Percentiles rank a stretch among this genome's conserved stretches.
Conservation (phyloP, 2,797 vertebrate species). For the Nasua narica region DNA sequence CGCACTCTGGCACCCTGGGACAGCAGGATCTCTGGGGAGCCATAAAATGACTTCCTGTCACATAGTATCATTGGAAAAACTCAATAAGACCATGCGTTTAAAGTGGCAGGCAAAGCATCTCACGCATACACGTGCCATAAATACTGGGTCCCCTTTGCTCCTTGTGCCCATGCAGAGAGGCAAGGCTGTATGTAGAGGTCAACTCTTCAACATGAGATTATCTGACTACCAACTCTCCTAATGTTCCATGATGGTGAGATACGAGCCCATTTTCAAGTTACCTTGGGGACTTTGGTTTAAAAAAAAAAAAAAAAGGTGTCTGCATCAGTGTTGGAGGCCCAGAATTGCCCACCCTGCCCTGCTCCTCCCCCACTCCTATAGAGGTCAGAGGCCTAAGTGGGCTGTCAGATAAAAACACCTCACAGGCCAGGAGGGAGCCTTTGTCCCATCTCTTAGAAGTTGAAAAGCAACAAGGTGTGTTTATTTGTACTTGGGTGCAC, state of each 20-base stretch:
- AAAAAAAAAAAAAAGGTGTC: background rate
- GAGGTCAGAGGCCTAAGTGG: background rate
- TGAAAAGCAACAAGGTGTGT: conserved; percentile 61
- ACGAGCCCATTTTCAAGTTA: background rate
- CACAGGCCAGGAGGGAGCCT: conserved; percentile 16
- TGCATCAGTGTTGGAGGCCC: background rate
- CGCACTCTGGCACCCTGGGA: background rate
- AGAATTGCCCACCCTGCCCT: background rate
- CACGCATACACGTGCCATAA: background rate
- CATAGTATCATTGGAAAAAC: background rate
- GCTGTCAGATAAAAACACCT: conserved; percentile 44
- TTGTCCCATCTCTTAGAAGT: conserved; percentile 45
- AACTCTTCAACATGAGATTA: background rate
- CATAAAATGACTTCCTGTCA: background rate
- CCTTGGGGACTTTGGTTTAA: background rate
- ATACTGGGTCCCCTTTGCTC: background rate
- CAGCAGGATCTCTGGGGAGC: background rate
- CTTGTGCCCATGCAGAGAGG: background rate
- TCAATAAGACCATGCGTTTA: background rate
- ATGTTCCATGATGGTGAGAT: background rate
- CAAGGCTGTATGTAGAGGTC: background rate
- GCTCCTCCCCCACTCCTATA: background rate
- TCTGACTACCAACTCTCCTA: background rate
- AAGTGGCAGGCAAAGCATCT: background rate
- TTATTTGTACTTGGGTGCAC: conserved; percentile 58